Conservation (phyloP, 1,140 invertebrate species). For the Luehdorfia chinensis region DNA sequence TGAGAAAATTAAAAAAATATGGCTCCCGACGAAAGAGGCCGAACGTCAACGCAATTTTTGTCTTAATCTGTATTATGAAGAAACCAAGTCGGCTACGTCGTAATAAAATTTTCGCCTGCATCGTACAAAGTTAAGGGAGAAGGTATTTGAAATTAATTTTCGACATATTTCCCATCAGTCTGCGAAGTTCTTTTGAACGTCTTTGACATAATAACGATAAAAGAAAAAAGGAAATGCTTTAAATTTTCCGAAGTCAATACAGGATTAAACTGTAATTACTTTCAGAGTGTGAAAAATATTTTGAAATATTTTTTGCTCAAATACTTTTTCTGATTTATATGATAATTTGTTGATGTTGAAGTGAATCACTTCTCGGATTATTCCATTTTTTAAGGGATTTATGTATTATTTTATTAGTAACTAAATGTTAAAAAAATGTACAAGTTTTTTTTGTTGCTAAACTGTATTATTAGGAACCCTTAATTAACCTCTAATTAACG, state of each 20-base stretch:
- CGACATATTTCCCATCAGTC: slow-evolving; percentile 20
- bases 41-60: slow-evolving; percentile 67
- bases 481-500: too few species aligned
- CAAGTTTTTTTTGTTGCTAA: too few species aligned
- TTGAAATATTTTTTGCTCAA: too few species aligned
- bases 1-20: slow-evolving; percentile 74
- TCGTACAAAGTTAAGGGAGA: slow-evolving; percentile 20
- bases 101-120: slow-evolving; percentile 44
- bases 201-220: slow-evolving; percentile 16
- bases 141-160: slow-evolving; percentile 29
- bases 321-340: too few species aligned
- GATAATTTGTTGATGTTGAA: too few species aligned
- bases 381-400: too few species aligned
- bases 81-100: slow-evolving; percentile 28
- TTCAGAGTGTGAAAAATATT: too few species aligned
- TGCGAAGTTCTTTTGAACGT: slow-evolving; percentile 13
- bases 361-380: too few species aligned
- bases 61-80: slow-evolving; percentile 65
- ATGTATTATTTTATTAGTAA: too few species aligned
- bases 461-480: too few species aligned
- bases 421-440: too few species aligned
- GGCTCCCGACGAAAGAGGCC: slow-evolving; percentile 32
- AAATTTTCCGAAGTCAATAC: slow-evolving; percentile 8
- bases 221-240: slow-evolving; percentile 11
- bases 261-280: not conserved